Evolutionary conservation across 2,888 invertebrate species (phyloP).

Genomic region (Acleris holmiana): DNA sequence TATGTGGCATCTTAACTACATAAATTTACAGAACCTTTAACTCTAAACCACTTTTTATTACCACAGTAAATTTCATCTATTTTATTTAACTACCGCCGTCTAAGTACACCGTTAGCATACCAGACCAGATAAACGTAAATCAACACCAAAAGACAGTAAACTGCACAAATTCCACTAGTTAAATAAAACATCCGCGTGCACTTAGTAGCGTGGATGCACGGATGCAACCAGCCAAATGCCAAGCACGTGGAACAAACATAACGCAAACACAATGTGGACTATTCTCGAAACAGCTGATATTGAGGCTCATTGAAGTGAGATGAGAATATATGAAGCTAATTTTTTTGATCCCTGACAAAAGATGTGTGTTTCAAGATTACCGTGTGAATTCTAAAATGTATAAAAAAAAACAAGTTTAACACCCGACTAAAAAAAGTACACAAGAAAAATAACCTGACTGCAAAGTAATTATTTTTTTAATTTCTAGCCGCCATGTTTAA

Average conservation of each 20-base stretch:
- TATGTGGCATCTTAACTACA: no score
- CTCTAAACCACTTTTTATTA: no score
- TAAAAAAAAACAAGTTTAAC: no score
- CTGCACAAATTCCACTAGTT: constrained; percentile 21
- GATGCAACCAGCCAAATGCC: constrained; percentile 25
- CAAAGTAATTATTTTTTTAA: no score
- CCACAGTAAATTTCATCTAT: no score
- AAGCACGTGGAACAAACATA: constrained; percentile 28
- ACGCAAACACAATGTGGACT: constrained; percentile 15
- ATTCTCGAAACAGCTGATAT: constrained; percentile 22
- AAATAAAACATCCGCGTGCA: constrained; percentile 27
- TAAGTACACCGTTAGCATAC: constrained; percentile 1
- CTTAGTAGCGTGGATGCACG: constrained; percentile 12
- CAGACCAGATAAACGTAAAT: constrained; percentile 12
- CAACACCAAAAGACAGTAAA: constrained; percentile 23
- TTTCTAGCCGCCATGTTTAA: no score
- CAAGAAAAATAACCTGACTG: no score
- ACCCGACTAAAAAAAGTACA: no score
- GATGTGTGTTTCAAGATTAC: no score
- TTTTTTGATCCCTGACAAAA: neutral
- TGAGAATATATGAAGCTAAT: neutral
- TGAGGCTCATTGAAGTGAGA: neutral
- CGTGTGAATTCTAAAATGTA: no score
- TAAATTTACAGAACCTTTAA: no score
- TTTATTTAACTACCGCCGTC: neutral